Percentiles rank a stretch among this genome's conserved stretches.
These are phyloP conservation scores for Amiota mariae DNA, from an alignment of 2,888 invertebrate species.

Conservation along the genomic window DNA sequence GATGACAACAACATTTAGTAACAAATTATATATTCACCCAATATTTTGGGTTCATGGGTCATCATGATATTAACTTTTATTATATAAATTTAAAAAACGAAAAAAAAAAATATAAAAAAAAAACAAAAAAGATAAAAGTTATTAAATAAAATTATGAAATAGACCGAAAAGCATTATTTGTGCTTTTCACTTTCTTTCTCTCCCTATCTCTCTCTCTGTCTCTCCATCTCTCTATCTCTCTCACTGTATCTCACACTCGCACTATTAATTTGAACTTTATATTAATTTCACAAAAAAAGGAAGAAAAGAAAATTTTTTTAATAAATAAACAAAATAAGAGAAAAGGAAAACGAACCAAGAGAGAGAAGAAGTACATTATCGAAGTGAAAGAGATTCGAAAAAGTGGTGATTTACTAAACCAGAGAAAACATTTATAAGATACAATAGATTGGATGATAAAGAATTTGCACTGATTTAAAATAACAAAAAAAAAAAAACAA, in stretches of 20 bases:
- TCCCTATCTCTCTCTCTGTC: neutral
- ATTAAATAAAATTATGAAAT: too few species aligned
- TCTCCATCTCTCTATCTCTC: neutral
- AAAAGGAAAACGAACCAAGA: neutral
- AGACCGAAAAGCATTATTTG: too few species aligned
- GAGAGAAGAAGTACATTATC: neutral
- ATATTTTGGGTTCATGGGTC: too few species aligned
- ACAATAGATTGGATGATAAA: neutral
- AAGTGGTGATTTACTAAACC: neutral
- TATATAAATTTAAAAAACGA: slow-evolving; percentile 2
- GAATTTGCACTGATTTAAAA: neutral
- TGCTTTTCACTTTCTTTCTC: too few species aligned
- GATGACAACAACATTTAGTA: too few species aligned
- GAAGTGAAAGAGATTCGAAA: neutral
- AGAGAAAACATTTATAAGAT: neutral
- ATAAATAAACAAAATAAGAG: slow-evolving; percentile 13
- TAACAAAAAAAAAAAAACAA: neutral
- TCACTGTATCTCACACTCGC: neutral
- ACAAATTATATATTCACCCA: too few species aligned
- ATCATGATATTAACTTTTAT: neutral
- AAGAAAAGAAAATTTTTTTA: neutral
- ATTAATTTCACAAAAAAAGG: neutral
- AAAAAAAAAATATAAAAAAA: slow-evolving; percentile 30
- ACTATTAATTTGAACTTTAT: neutral
- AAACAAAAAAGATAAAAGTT: slow-evolving; percentile 10